Evolutionary conservation across 2,888 invertebrate genomes (phyloP).

Genomic region (Drosophila nr. medialis): DNA sequence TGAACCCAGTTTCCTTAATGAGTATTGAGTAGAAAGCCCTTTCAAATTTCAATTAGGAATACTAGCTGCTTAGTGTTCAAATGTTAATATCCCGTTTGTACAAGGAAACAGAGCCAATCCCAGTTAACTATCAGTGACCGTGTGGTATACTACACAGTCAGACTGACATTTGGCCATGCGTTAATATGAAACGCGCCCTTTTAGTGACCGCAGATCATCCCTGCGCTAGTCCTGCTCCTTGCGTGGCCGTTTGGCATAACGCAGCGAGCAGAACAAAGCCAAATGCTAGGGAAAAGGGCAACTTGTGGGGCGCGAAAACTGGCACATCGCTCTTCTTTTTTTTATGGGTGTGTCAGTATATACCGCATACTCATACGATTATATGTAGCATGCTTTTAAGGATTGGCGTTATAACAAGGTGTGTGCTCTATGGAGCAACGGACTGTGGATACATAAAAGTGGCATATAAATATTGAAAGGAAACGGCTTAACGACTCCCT

Average conservation of each 20-base stretch:
- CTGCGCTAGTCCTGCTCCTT: conserved; percentile 44
- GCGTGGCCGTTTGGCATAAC: conserved; percentile 67
- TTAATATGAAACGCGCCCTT: conserved; percentile 80
- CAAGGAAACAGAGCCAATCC: conserved; percentile 62
- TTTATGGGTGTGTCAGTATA: conserved; percentile 47
- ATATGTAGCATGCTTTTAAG: conserved; percentile 59
- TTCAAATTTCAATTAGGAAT: conserved; percentile 62
- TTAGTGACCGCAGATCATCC: conserved; percentile 77
- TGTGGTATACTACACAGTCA: conserved; percentile 23
- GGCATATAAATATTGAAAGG: conserved; percentile 48
- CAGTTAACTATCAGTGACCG: conserved; percentile 40
- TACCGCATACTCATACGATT: background rate
- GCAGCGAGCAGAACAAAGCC: conserved; percentile 28
- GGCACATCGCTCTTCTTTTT: conserved; percentile 51
- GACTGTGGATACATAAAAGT: conserved; percentile 44
- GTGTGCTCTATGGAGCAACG: conserved; percentile 57
- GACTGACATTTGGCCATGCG: conserved; percentile 56
- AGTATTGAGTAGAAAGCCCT: conserved; percentile 9
- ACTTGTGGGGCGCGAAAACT: conserved; percentile 66
- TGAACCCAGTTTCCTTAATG: conserved; percentile 6
- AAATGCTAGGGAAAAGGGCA: conserved; percentile 50
- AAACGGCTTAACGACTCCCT: conserved; percentile 27
- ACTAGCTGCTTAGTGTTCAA: conserved; percentile 33
- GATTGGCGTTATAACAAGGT: conserved; percentile 74
- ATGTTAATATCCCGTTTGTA: conserved; percentile 20